These are phyloP conservation scores for Isaurus tuberculatus DNA, from an alignment of 92 coral and sea anemone genomes.

Conservation along the genomic window DNA sequence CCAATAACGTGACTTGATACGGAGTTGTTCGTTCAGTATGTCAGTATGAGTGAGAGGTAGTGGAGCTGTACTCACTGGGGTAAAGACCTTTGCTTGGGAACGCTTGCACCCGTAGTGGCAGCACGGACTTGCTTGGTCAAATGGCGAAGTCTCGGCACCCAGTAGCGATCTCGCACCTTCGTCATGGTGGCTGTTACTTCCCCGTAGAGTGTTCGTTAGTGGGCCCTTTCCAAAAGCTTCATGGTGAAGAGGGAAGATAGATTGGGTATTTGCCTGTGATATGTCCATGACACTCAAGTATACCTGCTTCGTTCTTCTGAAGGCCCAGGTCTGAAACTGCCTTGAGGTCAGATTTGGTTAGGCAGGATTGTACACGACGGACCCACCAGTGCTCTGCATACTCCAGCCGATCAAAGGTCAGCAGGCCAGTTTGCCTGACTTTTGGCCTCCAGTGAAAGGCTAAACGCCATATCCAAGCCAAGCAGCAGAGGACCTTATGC, in stretches of 20 bases:
- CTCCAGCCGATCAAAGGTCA: slow-evolving; percentile 7
- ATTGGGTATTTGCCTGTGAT: slow-evolving; percentile 21
- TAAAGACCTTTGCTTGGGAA: neutral
- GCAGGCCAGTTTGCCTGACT: slow-evolving; percentile 1
- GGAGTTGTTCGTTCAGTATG: too few species aligned
- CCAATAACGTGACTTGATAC: too few species aligned
- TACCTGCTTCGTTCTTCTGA: neutral
- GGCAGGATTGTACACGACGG: slow-evolving; percentile 21
- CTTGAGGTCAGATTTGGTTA: neutral
- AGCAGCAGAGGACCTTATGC: slow-evolving; percentile 9
- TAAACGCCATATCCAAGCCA: slow-evolving; percentile 29
- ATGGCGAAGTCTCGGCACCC: slow-evolving; percentile 4
- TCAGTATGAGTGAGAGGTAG: neutral
- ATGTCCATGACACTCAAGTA: slow-evolving; percentile 31
- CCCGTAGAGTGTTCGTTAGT: slow-evolving; percentile 12
- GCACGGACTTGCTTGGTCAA: neutral
- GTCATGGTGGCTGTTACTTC: slow-evolving; percentile 30
- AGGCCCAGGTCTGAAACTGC: slow-evolving; percentile 21
- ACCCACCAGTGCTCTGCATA: slow-evolving; percentile 4
- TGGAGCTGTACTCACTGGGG: neutral
- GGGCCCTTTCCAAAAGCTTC: slow-evolving; percentile 26
- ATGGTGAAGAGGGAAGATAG: slow-evolving; percentile 8
- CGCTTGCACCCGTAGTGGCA: slow-evolving; percentile 8
- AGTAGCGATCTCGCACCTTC: neutral
- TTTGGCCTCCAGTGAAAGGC: slow-evolving; percentile 1